Base-by-base conservation (phyloP, 2,797 vertebrate genomes). In the Taeniopygia guttata region DNA sequence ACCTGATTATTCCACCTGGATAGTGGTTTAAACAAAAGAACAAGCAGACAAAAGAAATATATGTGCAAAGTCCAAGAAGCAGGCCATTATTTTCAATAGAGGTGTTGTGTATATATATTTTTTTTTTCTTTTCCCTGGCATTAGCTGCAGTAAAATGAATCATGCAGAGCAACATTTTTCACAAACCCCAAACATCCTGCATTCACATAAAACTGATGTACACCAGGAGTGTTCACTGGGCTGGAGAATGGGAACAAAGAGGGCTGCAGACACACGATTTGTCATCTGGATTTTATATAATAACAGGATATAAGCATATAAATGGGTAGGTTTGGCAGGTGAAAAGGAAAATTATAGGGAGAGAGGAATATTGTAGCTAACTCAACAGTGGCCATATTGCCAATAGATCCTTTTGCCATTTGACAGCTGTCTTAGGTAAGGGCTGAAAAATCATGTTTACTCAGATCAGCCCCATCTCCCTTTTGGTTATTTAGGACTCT, bases 271-370 rank as follows among this genome's bases (percentile, higher is more conserved):
- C 91, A 80, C 51, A 38, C 95, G 64, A 96, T 97, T 96, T 96
- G 93, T 97, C 97, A 97, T 96, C 92, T 62, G 66, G 94, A 93
- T 96, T 97, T 97, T 94, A 84, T 97, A 49, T 96, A 97, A 96
- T 93, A 97, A 94, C 89, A 74, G 81, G 85, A 97, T 96, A 95
- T 96, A 96, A 96, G 95, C 96, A 96, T 96, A 96, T 92, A 96
- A 97, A 97, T 97, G 90, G 93, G 90, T 49, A 91, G 90, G 93
- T 94, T 96, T 96, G 97, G 94, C 96, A 97, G 94, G 95, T 97
- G 94, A 96, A 96, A 95, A 96, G 90, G 91, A 93, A 96, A 96
- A 96, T 97, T 95, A 94, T 67, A 95, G 93, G 92, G 92, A 93
- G 78, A 95, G 77, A 42, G 83, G 90, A 94, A 93, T 92, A 89